Conservation (phyloP, 2,113 vertebrate genomes). For the Pterophyllum scalare region DNA sequence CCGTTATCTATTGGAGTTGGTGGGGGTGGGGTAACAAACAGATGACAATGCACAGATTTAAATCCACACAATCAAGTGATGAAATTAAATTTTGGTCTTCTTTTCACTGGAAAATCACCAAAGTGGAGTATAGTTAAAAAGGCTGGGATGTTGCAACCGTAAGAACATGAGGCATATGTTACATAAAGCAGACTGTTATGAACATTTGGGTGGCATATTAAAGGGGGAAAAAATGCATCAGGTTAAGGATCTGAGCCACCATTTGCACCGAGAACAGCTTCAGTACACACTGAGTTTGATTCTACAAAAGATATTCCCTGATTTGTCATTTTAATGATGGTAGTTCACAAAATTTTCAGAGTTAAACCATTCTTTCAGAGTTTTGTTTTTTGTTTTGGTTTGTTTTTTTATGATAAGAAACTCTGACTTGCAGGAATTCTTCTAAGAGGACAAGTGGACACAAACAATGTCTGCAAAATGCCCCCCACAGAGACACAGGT, state of each 20-base stretch:
- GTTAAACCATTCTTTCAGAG: background rate
- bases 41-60: conserved; percentile 62
- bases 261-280: background rate
- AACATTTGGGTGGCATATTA: background rate
- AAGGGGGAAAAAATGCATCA: background rate
- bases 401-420: background rate
- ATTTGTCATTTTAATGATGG: background rate
- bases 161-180: background rate
- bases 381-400: too few species aligned
- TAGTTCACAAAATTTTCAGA: background rate
- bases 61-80: conserved; percentile 49
- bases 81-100: conserved; percentile 46
- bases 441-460: too few species aligned
- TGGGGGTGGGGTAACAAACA: conserved; percentile 32
- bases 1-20: conserved; percentile 31
- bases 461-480: too few species aligned
- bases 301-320: background rate
- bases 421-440: background rate
- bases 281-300: background rate
- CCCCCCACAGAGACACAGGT: background rate
- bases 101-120: conserved; percentile 34
- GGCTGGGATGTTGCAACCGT: background rate
- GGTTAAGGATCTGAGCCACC: background rate
- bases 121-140: conserved; percentile 16
- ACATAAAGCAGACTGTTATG: background rate